These are phyloP conservation scores for Agonopterix alstromeriana DNA, from an alignment of 2,888 invertebrate species.

Conservation along the genomic window DNA sequence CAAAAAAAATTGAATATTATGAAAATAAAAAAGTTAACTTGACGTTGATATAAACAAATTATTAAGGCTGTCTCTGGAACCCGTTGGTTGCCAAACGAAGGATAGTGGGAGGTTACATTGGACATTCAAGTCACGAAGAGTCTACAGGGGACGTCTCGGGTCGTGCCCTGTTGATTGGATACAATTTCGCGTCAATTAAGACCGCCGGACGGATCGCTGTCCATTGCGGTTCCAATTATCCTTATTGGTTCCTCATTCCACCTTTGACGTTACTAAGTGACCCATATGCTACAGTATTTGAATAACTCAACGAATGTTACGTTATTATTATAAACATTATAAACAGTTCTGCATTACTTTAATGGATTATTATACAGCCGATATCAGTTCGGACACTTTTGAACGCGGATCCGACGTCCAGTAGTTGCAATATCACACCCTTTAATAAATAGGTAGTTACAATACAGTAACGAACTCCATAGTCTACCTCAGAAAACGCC, in stretches of 20 bases:
- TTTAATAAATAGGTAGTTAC: too few species aligned
- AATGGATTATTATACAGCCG: too few species aligned
- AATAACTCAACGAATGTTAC: constrained; percentile 1
- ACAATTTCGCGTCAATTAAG: constrained; percentile 13
- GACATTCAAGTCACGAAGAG: neutral
- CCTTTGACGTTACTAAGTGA: constrained; percentile 8
- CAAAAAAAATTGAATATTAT: too few species aligned
- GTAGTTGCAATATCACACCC: too few species aligned
- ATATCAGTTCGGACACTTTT: too few species aligned
- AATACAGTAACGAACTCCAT: too few species aligned
- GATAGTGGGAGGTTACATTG: neutral
- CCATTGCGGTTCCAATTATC: constrained; percentile 42
- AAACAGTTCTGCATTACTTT: too few species aligned
- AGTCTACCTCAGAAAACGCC: too few species aligned
- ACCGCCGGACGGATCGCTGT: constrained; percentile 4
- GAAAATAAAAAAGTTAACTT: neutral
- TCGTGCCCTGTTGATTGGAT: constrained; percentile 22
- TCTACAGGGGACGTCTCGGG: neutral
- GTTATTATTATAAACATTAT: too few species aligned
- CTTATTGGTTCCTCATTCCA: constrained; percentile 67
- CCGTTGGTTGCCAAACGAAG: neutral
- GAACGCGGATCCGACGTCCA: too few species aligned
- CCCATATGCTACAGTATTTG: constrained; percentile 2
- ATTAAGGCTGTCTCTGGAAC: neutral
- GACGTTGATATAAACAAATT: neutral